Evolutionary conservation across 2,797 vertebrate genomes (phyloP), one percentile per base, ranked within the genome.

Genomic region (Pogonophryne albipinna): DNA sequence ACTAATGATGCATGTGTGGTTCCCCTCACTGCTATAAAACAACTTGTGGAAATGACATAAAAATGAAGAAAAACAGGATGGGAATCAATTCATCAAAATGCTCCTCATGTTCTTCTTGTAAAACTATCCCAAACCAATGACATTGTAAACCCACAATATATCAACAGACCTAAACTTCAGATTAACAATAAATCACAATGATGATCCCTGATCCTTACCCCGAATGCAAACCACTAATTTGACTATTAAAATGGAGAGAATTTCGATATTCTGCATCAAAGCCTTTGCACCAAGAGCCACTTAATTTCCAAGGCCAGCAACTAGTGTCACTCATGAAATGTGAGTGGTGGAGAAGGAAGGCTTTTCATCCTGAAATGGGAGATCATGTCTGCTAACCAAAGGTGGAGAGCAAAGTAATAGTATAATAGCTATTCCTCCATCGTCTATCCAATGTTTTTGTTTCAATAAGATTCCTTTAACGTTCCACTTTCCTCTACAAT

Each of bases 271-370:
- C 27, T 65, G 60, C 73, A 74, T 85, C 58, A 73, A 67, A 83
- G 70, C 67, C 34, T 83, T 78, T 72, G 51, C 57, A 82, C 66
- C 49, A 66, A 58, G 67, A 87, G 58, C 68, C 61, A 76, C 73
- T 76, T 70, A 15, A 75, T 85, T 77, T 59, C 82, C 70, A 83
- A 82, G 66, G 65, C 66, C 72, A 78, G 70, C 72, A 79, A 86
- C 66, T 55, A 80, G 74, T 67, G 61, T 62, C 74, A 78, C 56
- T 76, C 41, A 62, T 51, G 64, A 71, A 45, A 31, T 61, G 55
- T 34, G 52, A 78, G 74, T 72, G 74, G 47, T 63, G 70, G 66
- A 77, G 80, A 65, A 70, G 58, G 64, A 73, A 73, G 66, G 50
- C 66, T 79, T 68, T 68, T 84, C 50, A 80, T 58, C 77, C 45